Base-by-base conservation (phyloP, 2,113 vertebrate species). In the Dendropsophus ebraccatus region DNA sequence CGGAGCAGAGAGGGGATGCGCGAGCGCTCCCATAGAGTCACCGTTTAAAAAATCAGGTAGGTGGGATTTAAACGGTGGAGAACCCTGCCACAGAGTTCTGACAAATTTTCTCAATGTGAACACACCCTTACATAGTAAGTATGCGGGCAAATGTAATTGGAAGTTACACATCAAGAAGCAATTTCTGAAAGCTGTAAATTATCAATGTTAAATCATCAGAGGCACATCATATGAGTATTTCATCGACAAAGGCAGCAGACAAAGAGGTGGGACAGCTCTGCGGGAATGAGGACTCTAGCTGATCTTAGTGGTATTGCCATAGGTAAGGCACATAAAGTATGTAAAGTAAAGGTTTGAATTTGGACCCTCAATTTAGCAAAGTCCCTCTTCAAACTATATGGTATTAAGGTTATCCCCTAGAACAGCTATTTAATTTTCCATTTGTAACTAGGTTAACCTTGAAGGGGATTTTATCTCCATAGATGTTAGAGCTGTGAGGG, bases 401-500 rank as follows among this genome's bases (percentile, higher is more conserved):
- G 6, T 69, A 19, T 37, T 62, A 47, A 12, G 45, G 16, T 47
- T 16, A 81, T 11, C 32, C 37, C 37, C 47, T n/a, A 58, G n/a
- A 69, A 13, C 28, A 37, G 30, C 23, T 35, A 73, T 81, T 72
- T 83, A 10, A 83, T 83, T 83, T 81, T 73, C 21, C 58, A 65
- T 77, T 7, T 81, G 52, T 17, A 62, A 81, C 67, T 23, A 72
- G 6, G 37, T 74, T 87, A 73, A 45, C 60, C 50, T 86, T 67
- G 62, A 80, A 81, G 25, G 62, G 84, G 65, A 81, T 73, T 65
- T 86, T 10, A 30, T 72, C 58, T 73, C 37, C 73, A 84, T 76
- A 76, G 83, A 73, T 74, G 67, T 58, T 74, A 58, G 21, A 73
- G 67, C 67, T 73, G 49, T 47, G 54, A 87, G 84, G 67, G 91